Evolutionary conservation across 1,140 invertebrate species (phyloP).

Genomic region (Halesus radiatus): DNA sequence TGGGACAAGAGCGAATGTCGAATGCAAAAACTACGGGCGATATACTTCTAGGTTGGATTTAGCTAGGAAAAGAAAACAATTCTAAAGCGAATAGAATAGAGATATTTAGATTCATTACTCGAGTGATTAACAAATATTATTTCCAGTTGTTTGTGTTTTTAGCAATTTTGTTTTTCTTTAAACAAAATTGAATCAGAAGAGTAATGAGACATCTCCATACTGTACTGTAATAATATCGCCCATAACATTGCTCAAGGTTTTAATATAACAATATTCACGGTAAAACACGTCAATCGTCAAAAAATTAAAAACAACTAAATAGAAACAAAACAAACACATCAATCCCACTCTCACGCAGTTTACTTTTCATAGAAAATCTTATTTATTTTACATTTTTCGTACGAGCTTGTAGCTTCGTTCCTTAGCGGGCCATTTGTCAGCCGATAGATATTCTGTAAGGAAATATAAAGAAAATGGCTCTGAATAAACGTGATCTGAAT

Average conservation of each 20-base stretch:
- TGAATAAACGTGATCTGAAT: constrained; percentile 45
- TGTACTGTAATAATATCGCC: constrained; percentile 45
- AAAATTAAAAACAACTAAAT: constrained; percentile 57
- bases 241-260: constrained; percentile 51
- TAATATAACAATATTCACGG: constrained; percentile 54
- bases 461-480: constrained; percentile 54
- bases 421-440: constrained; percentile 56
- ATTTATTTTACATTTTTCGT: constrained; percentile 56
- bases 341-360: constrained; percentile 57
- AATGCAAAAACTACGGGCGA: constrained; percentile 51
- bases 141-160: too few species aligned
- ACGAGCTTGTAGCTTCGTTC: constrained; percentile 52
- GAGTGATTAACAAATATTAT: background rate
- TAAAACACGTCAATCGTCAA: constrained; percentile 55
- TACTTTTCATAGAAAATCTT: constrained; percentile 56
- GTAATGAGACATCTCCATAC: background rate
- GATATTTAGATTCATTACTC: constrained; percentile 10
- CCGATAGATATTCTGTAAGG: constrained; percentile 56
- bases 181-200: constrained; percentile 17
- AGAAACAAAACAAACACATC: constrained; percentile 57
- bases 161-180: too few species aligned
- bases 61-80: background rate
- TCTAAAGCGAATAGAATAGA: constrained; percentile 18
- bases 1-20: constrained; percentile 52
- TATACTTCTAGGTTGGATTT: constrained; percentile 32